Percentiles rank a stretch among this genome's conserved stretches.
Evolutionary conservation across 2,113 vertebrate species (phyloP).

Genomic region (Xiphophorus hellerii): DNA sequence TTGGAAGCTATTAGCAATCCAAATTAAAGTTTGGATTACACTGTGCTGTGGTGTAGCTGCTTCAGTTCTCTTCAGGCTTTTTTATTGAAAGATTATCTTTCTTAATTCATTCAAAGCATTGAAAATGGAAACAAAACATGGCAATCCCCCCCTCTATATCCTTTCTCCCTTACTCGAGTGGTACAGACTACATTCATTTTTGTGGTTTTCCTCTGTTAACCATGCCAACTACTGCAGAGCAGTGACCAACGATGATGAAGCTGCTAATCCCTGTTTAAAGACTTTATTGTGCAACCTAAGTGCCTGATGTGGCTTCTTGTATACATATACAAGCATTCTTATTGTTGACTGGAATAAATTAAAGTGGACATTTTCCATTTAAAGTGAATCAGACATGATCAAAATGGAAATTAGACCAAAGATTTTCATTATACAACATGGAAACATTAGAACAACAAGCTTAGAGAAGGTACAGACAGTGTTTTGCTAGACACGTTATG

Average conservation of each 20-base stretch:
- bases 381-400: constrained; percentile 35
- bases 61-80: background rate
- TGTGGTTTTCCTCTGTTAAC: constrained; percentile 30
- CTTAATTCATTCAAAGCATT: background rate
- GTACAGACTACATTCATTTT: constrained; percentile 3
- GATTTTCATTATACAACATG: constrained; percentile 28
- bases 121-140: background rate
- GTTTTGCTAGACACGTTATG: background rate
- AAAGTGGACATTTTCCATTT: constrained; percentile 34
- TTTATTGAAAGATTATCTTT: background rate
- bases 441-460: constrained; percentile 4
- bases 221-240: constrained; percentile 14
- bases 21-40: background rate
- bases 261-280: constrained; percentile 32
- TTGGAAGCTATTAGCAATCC: background rate
- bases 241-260: constrained; percentile 27
- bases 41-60: background rate
- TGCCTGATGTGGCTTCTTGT: constrained; percentile 25
- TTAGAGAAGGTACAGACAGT: background rate
- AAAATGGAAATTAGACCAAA: constrained; percentile 10
- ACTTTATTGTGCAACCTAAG: constrained; percentile 42
- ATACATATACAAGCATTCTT: constrained; percentile 27
- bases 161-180: background rate
- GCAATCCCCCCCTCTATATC: background rate
- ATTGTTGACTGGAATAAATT: constrained; percentile 19